Conservation (phyloP, 2,888 invertebrate genomes). For the Ganaspis brasiliensis region DNA sequence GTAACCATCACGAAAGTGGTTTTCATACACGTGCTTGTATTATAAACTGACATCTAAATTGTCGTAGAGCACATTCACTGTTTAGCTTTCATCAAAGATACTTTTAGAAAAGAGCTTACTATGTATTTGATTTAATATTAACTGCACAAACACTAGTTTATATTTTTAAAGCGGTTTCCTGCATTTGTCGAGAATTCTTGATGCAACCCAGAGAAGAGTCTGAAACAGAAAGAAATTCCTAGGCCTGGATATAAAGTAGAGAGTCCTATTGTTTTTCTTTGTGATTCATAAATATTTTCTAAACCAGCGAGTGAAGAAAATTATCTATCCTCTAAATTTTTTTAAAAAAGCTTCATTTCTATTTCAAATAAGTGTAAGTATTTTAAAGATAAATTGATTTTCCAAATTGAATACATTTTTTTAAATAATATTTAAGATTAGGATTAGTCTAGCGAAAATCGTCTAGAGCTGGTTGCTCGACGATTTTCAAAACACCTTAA, state of each 20-base stretch:
- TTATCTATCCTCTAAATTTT: no score
- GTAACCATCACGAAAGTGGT: conserved; percentile 19
- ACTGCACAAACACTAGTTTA: conserved; percentile 50
- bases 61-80: conserved; percentile 25
- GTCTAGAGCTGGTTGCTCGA: no score
- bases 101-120: conserved; percentile 20
- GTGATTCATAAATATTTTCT: conserved; percentile 42
- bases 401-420: no score
- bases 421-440: no score
- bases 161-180: conserved; percentile 48
- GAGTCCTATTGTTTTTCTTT: conserved; percentile 41
- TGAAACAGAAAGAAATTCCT: conserved; percentile 72
- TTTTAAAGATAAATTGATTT: no score
- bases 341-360: no score
- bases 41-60: conserved; percentile 33
- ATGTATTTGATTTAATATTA: conserved; percentile 48
- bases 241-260: conserved; percentile 62
- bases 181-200: conserved; percentile 49
- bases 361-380: no score
- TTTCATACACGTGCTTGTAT: background rate
- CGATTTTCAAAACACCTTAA: no score
- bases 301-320: no score
- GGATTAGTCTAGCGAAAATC: no score
- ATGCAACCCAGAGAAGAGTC: conserved; percentile 57
- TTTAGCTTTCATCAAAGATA: background rate